These are phyloP conservation scores for Nowickia ferox DNA, from an alignment of 2,888 invertebrate species.

Conservation along the genomic window DNA sequence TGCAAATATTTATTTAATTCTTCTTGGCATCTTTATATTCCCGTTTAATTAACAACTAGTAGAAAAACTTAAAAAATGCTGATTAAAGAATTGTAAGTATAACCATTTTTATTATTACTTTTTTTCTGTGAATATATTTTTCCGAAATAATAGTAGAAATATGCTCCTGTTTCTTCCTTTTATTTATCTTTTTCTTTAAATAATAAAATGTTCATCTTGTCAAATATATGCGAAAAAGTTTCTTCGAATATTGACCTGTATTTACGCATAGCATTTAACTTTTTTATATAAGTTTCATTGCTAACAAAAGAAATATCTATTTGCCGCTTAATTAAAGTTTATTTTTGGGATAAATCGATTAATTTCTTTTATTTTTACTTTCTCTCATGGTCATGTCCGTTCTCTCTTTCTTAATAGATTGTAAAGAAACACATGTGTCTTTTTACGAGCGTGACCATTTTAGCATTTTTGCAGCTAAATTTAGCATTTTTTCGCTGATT, in stretches of 20 bases:
- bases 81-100: constrained; percentile 81
- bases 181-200: not conserved
- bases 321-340: constrained; percentile 48
- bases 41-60: not conserved
- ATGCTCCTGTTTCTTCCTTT: not conserved
- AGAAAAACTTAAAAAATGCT: constrained; percentile 75
- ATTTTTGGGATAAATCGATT: constrained; percentile 65
- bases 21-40: constrained; percentile 9
- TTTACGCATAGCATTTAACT: not conserved
- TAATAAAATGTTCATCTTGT: not conserved
- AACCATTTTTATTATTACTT: not conserved
- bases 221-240: too few relatives aligned
- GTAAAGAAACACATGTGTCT: constrained; percentile 60
- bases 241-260: not conserved
- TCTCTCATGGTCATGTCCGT: constrained; percentile 37
- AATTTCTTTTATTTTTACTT: constrained; percentile 32
- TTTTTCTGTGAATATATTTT: not conserved
- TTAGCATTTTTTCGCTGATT: too few relatives aligned
- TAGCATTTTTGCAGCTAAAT: too few relatives aligned
- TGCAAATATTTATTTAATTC: constrained; percentile 41
- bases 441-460: too few relatives aligned
- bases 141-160: not conserved
- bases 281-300: not conserved
- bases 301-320: not conserved
- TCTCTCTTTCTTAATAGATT: constrained; percentile 35